Evolutionary conservation across 2,797 vertebrate genomes (phyloP).

Genomic region (Spatula clypeata): DNA sequence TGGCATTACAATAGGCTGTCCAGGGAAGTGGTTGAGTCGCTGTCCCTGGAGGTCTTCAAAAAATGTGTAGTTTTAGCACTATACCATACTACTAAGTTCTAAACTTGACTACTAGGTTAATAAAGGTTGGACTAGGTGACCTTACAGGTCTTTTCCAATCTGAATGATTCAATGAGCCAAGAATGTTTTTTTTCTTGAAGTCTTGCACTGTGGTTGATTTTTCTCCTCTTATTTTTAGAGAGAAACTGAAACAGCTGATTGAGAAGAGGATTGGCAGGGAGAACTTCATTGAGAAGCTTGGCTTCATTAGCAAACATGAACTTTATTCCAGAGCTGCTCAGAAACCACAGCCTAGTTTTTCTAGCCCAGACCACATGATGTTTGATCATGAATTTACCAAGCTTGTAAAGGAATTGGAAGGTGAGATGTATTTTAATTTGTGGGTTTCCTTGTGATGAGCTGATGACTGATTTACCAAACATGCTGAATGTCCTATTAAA

Average conservation of each 20-base stretch:
- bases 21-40: too few relatives aligned
- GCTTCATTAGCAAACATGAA: constrained; percentile 97
- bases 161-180: background rate
- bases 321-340: constrained; percentile 96
- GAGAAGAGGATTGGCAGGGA: constrained; percentile 98
- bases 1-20: too few relatives aligned
- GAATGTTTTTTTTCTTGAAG: background rate
- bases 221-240: constrained; percentile 81
- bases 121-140: too few relatives aligned
- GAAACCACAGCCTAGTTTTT: constrained; percentile 96
- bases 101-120: too few relatives aligned
- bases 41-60: too few relatives aligned
- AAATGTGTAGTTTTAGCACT: too few relatives aligned
- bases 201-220: background rate
- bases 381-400: constrained; percentile 99
- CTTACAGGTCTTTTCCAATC: too few relatives aligned
- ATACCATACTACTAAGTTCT: too few relatives aligned
- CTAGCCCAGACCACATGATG: constrained; percentile 96
- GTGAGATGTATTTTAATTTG: constrained; percentile 76
- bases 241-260: constrained; percentile 97
- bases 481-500: background rate
- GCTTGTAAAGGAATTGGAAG: constrained; percentile 96
- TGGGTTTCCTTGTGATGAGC: background rate
- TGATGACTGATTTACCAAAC: background rate
- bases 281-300: constrained; percentile 97